Evolutionary conservation across 2,888 invertebrate species (phyloP), one percentile per base, ranked within the genome.

Genomic region (Lysandra coridon): DNA sequence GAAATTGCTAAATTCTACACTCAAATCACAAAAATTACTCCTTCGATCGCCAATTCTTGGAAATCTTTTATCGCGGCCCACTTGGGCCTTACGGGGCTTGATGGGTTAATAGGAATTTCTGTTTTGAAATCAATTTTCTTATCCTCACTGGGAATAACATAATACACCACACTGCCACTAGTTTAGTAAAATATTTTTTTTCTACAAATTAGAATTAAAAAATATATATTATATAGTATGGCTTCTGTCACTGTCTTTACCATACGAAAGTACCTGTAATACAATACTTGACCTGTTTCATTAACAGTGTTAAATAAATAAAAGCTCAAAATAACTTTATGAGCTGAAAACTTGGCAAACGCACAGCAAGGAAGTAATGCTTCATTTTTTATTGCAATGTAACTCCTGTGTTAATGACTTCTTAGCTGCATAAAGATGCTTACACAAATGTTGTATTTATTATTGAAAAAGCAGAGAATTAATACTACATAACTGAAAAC

Each of bases 281-380:
- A 23, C 14, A 53, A 73, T 76, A 75, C 37, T 74, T 44, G 74
- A n/a, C 40, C 74, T 64, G 64, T 57, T 57, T 57, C 7, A 30
- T 12, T 30, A 64, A 30, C 64, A 64, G 64, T 64, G 64, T 30
- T 30, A 30, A 74, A 74, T 74, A n/a, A 74, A 74, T 74, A 44
- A 73, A 74, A 74, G 40, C n/a, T 74, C 17, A 40, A 74, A 74
- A 74, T 74, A 74, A 23, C 74, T 74, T 74, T 40, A 40, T 74
- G n/a, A 44, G n/a, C n/a, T 74, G 44, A 64, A 74, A 74, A 44
- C 44, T 74, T 44, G 74, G 74, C 74, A 74, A n/a, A 44, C 40
- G 10, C 10, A 57, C 57, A 44, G 74, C 40, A 14, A 64, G 64
- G 40, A 44, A 74, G 74, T 44, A 40, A n/a, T 44, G 30, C 64